phyloP scores from a whole-genome alignment of 2,797 vertebrate species.

The Brachyrhaphis roseni region DNA sequence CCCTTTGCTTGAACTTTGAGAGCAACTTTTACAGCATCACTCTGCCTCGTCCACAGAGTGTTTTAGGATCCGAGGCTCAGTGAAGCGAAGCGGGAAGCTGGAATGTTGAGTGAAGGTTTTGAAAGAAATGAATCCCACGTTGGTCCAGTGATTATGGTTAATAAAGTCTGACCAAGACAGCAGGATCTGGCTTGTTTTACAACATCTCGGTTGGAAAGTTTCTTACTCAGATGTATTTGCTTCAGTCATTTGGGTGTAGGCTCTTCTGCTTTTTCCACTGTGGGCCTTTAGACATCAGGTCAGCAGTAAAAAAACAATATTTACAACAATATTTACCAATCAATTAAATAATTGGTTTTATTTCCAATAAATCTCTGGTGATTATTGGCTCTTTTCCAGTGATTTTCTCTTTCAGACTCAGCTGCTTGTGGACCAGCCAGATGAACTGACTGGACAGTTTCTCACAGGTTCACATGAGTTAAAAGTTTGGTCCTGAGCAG shows the following conservation, averaged over 20 bases:
- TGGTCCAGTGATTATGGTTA: conserved; percentile 70
- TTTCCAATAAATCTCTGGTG: conserved; percentile 37
- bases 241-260: conserved; percentile 27
- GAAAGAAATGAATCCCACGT: conserved; percentile 54
- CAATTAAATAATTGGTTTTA: conserved; percentile 45
- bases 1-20: conserved; percentile 27
- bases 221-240: conserved; percentile 39
- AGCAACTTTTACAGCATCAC: conserved; percentile 27
- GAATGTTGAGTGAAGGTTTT: conserved; percentile 52
- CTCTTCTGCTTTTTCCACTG: conserved; percentile 11
- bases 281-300: conserved; percentile 5
- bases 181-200: conserved; percentile 54
- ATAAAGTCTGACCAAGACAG: conserved; percentile 59
- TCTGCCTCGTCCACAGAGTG: conserved; percentile 19
- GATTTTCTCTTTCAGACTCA: conserved; percentile 8
- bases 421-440: conserved; percentile 8
- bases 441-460: conserved; percentile 48
- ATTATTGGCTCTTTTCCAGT: conserved; percentile 20
- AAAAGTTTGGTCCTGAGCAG: conserved; percentile 56
- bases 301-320: neutral
- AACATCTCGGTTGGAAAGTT: conserved; percentile 37
- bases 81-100: conserved; percentile 37
- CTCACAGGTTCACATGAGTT: conserved; percentile 55
- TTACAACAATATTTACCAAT: conserved; percentile 32
- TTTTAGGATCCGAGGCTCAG: conserved; percentile 27